Evolutionary conservation across 2,113 vertebrate species (phyloP), one percentile per base, ranked within the genome.

Genomic region (Stigmatopora nigra): DNA sequence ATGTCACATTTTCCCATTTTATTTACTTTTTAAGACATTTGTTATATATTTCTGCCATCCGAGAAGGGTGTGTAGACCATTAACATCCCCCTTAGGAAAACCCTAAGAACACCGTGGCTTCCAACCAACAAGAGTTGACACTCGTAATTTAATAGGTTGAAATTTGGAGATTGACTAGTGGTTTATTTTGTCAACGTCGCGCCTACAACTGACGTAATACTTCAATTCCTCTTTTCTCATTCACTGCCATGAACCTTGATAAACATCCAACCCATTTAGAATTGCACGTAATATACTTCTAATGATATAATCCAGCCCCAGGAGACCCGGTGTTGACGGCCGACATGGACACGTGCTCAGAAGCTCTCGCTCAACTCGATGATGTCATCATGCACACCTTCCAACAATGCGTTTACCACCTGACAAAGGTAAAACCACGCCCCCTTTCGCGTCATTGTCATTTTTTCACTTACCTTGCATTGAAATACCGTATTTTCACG

Each of bases 301-400:
- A 52, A 6, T 52, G 17, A 52, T 52, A 75, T 65, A 59, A 68
- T 14, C 1, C 11, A 92, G 90, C 84, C 17, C 90, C 84, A 0
- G 89, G 90, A 45, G 90, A 91, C 69, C 91, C 92, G 8, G 81
- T 93, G 77, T 84, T 96, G 75, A 92, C 90, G 15, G 88, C 91
- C 67, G 94, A 96, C 82, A 88, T 96, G 89, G 93, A 96, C 86
- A 88, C 91, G 35, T 95, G 94, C 72, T 94, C 94, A 3, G 94
- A 96, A 67, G 94, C 94, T n/a, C 89, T 95, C 85, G 92, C 90
- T 2, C 92, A 93, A 79, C 90, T 96, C 67, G 94, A 96, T 81
- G 94, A 96, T 63, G 92, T 96, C 84, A 96, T 96, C 68, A 96
- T 96, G 94, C 94, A 94, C 74, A 96, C 94, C 52, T 96, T 96